Evolutionary conservation across 2,113 vertebrate species (phyloP), one percentile per base, ranked within the genome.

Genomic region (Tylochromis polylepis): DNA sequence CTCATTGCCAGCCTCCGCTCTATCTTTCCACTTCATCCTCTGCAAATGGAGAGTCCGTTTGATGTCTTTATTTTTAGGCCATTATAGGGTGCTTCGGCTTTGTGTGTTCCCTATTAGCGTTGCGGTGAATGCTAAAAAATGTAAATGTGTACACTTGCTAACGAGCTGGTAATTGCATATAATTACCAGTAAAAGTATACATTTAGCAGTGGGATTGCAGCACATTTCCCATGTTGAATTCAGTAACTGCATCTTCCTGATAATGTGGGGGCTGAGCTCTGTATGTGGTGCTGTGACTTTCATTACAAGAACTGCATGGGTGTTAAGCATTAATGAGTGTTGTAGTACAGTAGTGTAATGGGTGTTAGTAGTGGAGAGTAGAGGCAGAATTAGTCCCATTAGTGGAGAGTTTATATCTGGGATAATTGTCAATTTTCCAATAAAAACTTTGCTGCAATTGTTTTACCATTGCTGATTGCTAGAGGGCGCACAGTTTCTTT

Each of bases 51-150:
- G 84, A 88, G 87, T 91, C 85, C 18, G 62, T 93, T 92, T 94
- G 91, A 94, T 93, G 91, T 92, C 91, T 94, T 89, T 88, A 93
- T 94, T 93, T 93, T 89, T 79, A 80, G 93, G 85, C 38, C 70
- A 92, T 91, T 80, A 90, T 22, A 27, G 86, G 29, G 65, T 56
- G 82, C 84, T 29, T 62, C 3, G 36, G 84, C 82, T 87, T 91
- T 85, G 60, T 51, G 62, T 81, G 83, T 67, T 89, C 53, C 83
- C 83, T 84, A 93, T 92, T 93, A 91, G 83, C 34, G 6, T 49
- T 29, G 78, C 55, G 2, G 84, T 56, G 57, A 87, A 87, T 22
- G 36, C 27, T 85, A 46, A 18, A 83, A 92, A 87, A 87, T 89
- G 86, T 77, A 87, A 92, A 92, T 83, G 70, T 62, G 51, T 46